Evolutionary conservation across 2,888 invertebrate species (phyloP).

Genomic region (Erebia palarica): DNA sequence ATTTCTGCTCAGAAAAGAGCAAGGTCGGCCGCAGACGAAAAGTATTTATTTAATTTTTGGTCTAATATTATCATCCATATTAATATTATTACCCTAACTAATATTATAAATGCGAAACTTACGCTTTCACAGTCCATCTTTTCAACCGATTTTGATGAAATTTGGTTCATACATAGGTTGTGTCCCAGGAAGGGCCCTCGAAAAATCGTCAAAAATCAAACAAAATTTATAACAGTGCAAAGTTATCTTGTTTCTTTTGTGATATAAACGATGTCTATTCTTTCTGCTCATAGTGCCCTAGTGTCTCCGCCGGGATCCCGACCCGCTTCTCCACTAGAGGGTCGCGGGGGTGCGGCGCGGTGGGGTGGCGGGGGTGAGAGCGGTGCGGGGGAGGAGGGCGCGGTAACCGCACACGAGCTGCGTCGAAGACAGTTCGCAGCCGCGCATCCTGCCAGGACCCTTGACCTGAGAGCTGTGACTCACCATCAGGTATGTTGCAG

Average conservation of each 20-base stretch:
- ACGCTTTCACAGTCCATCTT: too few species aligned
- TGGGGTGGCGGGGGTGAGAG: conserved; percentile 50
- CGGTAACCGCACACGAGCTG: conserved; percentile 86
- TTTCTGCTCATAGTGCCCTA: conserved; percentile 56
- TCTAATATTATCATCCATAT: too few species aligned
- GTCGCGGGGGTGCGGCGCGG: conserved; percentile 65
- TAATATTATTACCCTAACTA: too few species aligned
- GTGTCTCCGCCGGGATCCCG: conserved; percentile 68
- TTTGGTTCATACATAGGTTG: too few species aligned
- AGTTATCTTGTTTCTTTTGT: not conserved
- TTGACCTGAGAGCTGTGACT: conserved; percentile 87
- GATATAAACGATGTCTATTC: not conserved
- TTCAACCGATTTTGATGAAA: too few species aligned
- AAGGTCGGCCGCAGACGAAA: too few species aligned
- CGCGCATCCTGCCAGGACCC: conserved; percentile 90
- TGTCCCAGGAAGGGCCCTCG: too few species aligned
- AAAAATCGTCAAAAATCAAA: too few species aligned
- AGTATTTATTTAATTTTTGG: not conserved
- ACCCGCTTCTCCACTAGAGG: conserved; percentile 72
- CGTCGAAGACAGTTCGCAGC: conserved; percentile 86
- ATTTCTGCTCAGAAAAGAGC: too few species aligned
- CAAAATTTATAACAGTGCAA: too few species aligned
- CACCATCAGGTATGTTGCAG: conserved; percentile 84
- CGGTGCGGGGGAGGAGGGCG: conserved; percentile 67
- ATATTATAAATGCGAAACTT: too few species aligned